Base-by-base conservation (phyloP, 2,797 vertebrate genomes). In the Centropyge bicolor region DNA sequence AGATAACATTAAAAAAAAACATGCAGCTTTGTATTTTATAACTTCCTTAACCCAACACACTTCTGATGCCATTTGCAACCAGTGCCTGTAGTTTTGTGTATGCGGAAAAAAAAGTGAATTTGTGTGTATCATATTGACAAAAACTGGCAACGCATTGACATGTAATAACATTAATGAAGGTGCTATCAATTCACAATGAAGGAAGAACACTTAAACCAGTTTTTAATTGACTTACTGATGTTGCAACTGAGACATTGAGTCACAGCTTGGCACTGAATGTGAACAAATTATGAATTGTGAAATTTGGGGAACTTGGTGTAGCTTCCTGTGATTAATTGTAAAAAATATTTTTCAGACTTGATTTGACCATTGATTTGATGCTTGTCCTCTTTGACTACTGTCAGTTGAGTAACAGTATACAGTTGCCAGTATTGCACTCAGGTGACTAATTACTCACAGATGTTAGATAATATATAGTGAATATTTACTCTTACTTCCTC, bases 391-490 rank as follows among this genome's bases (percentile, higher is more conserved):
- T 3, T 65, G 24, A 31, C 10, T 43, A 8, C 14, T 57, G 3
- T 40, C 12, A 13, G 8, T 22, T 60, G 17, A 60, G 27, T 40
- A 48, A 59, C 24, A 61, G 43, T 27, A 35, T 6, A 56, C 19
- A 59, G 13, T 46, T 38, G 41, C 22, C 51, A 43, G 45, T 31
- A 27, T 1, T 38, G 35, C 31, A 65, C 5, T 22, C 27, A 24
- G 6, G 54, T 16, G 3, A 56, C 14, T 80, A 51, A 84, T 74
- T 24, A 59, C 14, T 59, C 61, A 76, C 79, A 82, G 35, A 83
- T 78, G 41, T 11, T 41, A 13, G 20, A 31, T 45, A 20, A 61
- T n/a, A 24, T 13, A 22, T 2, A 60, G 61, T 8, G 8, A 36
- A 60, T 36, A 55, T 74, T 63, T 57, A 36, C 16, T 43, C 22